Evolutionary conservation across 2,888 invertebrate species (phyloP).

Genomic region (Scrobipalpa costella): DNA sequence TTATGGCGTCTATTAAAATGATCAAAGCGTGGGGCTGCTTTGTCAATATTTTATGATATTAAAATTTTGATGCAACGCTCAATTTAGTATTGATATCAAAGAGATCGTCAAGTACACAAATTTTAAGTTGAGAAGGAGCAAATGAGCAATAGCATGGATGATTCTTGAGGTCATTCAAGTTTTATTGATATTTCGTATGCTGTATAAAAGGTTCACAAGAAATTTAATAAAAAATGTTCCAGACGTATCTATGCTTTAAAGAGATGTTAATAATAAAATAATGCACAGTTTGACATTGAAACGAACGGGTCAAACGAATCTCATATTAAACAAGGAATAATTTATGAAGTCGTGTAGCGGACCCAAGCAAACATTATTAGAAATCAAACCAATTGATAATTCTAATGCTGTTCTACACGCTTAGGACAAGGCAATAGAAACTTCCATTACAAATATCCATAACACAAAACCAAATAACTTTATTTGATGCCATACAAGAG

Average conservation of each 20-base stretch:
- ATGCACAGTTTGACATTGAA: not conserved
- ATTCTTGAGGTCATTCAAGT: not conserved
- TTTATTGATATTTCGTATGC: no score
- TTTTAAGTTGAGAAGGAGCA: no score
- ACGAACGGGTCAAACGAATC: not conserved
- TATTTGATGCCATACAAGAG: constrained; percentile 3
- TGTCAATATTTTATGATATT: no score
- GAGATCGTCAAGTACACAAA: no score
- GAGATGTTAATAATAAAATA: no score
- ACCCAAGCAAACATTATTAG: not conserved
- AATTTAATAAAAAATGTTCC: no score
- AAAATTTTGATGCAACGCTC: not conserved
- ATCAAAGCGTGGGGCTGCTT: no score
- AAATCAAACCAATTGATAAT: not conserved
- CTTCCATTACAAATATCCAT: not conserved
- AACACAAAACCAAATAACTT: not conserved
- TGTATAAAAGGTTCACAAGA: no score
- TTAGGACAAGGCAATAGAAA: not conserved
- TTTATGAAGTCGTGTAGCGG: not conserved
- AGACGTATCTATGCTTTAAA: no score
- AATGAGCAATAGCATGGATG: not conserved
- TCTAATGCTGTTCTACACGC: not conserved
- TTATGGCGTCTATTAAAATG: constrained; percentile 8
- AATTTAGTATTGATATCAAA: not conserved
- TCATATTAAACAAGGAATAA: not conserved